phyloP scores from a whole-genome alignment of 2,888 invertebrate genomes.

The Dasysyrphus albostriatus region DNA sequence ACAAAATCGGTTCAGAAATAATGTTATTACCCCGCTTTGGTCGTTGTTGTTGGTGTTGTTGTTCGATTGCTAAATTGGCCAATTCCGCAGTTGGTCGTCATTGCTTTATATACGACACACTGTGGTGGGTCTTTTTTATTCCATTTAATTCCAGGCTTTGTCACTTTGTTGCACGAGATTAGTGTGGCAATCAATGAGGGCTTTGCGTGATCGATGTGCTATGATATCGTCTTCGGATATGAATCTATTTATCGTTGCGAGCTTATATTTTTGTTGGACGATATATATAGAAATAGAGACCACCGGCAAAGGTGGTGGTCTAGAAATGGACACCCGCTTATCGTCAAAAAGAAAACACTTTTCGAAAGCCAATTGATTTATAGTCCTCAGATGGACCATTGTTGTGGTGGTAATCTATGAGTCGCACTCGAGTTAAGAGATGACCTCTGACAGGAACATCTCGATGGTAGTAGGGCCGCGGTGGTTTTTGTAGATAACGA shows the following conservation, averaged over 20 bases:
- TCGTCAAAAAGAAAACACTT: constrained; percentile 65
- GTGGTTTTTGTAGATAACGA: constrained; percentile 51
- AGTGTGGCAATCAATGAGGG: constrained; percentile 46
- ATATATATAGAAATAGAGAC: constrained; percentile 23
- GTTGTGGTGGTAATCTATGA: constrained; percentile 60
- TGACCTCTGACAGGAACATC: constrained; percentile 67
- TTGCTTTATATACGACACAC: constrained; percentile 13
- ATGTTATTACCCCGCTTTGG: constrained; percentile 62
- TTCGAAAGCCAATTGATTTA: constrained; percentile 69
- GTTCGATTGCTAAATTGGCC: constrained; percentile 72
- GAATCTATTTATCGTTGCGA: constrained; percentile 56
- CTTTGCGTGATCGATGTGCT: constrained; percentile 64
- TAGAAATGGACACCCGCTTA: constrained; percentile 70
- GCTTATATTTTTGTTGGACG: constrained; percentile 50
- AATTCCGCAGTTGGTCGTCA: constrained; percentile 58
- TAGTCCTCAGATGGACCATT: constrained; percentile 58
- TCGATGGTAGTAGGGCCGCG: not conserved
- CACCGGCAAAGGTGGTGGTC: constrained; percentile 48
- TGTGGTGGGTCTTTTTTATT: constrained; percentile 60
- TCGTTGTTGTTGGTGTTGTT: constrained; percentile 31
- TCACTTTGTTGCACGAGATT: constrained; percentile 48
- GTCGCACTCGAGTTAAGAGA: constrained; percentile 50
- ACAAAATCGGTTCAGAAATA: constrained; percentile 69
- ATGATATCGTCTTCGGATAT: constrained; percentile 47
- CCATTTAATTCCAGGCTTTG: constrained; percentile 37